Conservation (phyloP, 2,888 invertebrate species). For the Timandra comae region DNA sequence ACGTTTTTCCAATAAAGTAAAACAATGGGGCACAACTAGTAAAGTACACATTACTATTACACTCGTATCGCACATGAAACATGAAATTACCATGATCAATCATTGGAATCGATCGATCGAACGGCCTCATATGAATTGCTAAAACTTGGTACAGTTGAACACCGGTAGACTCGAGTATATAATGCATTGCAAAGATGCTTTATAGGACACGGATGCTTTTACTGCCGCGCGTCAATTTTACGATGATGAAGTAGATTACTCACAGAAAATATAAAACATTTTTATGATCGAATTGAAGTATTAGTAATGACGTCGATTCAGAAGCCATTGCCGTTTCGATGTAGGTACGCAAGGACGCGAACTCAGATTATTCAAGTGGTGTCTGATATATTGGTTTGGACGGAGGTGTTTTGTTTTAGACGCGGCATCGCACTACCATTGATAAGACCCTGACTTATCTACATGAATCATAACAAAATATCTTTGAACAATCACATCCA, state of each 20-base stretch:
- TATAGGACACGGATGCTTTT: slow-evolving; percentile 46
- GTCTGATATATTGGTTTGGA: too few species aligned
- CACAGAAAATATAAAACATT: slow-evolving; percentile 54
- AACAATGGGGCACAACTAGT: too few species aligned
- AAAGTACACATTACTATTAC: too few species aligned
- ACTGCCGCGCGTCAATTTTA: slow-evolving; percentile 52
- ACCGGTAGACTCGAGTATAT: slow-evolving; percentile 14
- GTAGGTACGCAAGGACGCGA: slow-evolving; percentile 21
- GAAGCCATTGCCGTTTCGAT: slow-evolving; percentile 21
- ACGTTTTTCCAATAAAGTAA: too few species aligned
- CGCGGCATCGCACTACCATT: too few species aligned
- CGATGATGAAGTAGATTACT: slow-evolving; percentile 57
- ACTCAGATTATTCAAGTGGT: slow-evolving; percentile 14
- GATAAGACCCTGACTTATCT: too few species aligned
- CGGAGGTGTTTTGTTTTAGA: too few species aligned
- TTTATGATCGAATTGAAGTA: slow-evolving; percentile 49
- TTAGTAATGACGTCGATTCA: slow-evolving; percentile 38
- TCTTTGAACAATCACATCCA: too few species aligned
- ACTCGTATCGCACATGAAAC: neutral
- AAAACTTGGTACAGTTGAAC: slow-evolving; percentile 2
- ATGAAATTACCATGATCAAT: neutral
- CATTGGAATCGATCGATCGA: neutral
- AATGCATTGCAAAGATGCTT: slow-evolving; percentile 34
- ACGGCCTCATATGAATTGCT: slow-evolving; percentile 1
- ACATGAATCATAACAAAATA: too few species aligned